Base-by-base conservation (phyloP, 2,797 vertebrate species). In the Xenentodon cancila region DNA sequence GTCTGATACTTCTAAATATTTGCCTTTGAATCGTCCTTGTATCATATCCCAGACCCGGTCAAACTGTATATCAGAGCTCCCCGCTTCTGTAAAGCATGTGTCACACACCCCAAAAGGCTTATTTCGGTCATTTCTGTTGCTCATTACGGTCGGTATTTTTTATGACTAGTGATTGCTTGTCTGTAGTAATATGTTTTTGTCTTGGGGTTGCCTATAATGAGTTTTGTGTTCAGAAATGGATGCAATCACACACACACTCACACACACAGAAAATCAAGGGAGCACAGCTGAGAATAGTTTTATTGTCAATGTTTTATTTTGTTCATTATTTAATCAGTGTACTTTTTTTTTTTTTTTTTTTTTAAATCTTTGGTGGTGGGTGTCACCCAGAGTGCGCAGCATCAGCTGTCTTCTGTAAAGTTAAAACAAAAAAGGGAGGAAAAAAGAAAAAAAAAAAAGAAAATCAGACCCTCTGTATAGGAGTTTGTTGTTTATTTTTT, bases 401-500 rank as follows among this genome's bases (percentile, higher is more conserved):
- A 61, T 61, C 66, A 65, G 50, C 65, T 47, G 69, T 58, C 55
- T 50, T 21, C 8, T 84, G 67, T 68, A 67, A 47, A 75, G 40
- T 77, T 47, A 37, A 63, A 53, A 45, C 58, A 70, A 7, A 77
- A 50, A n/a, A n/a, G n/a, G n/a, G n/a, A n/a, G n/a, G n/a, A n/a
- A n/a, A n/a, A n/a, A n/a, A n/a, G n/a, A n/a, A 44, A 60, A 53
- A 45, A 63, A 64, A 4, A 43, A 59, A 50, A 44, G 64, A 66
- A 6, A 62, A 67, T 30, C 30, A 30, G 1, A 73, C 25, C 56
- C 57, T 74, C 67, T 5, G 9, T 59, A 68, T 37, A 9, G 49
- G 37, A 34, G 48, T 73, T 84, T 64, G 66, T 57, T 76, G 59
- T 80, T 85, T 87, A 80, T 75, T 44, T 80, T 87, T 87, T 75